phyloP scores from a whole-genome alignment of 2,113 vertebrate species.

The Clarias gariepinus region DNA sequence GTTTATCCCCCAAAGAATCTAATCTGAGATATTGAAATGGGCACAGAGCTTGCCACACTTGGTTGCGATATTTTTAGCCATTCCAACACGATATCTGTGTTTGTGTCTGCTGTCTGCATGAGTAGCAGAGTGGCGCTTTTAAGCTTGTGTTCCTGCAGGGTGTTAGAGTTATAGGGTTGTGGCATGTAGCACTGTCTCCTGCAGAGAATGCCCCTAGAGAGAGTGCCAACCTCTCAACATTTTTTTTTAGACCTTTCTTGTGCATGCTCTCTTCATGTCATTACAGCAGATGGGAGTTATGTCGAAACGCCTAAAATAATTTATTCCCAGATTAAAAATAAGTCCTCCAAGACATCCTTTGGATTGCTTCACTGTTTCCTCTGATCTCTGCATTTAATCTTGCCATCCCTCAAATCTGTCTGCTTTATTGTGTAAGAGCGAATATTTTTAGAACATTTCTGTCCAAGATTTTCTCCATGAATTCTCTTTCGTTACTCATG shows the following conservation, averaged over 20 bases:
- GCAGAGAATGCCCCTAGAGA: constrained; percentile 48
- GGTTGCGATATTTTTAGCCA: constrained; percentile 42
- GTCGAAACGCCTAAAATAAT: constrained; percentile 29
- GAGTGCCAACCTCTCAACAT: constrained; percentile 54
- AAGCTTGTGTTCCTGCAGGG: constrained; percentile 54
- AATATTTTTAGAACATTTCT: constrained; percentile 29
- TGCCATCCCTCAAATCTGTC: constrained; percentile 54
- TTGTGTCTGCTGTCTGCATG: constrained; percentile 37
- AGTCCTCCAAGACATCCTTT: constrained; percentile 48
- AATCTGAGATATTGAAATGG: constrained; percentile 14
- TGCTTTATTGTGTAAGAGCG: constrained; percentile 35
- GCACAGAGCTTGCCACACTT: constrained; percentile 34
- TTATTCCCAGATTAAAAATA: constrained; percentile 54
- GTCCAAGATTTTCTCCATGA: constrained; percentile 18
- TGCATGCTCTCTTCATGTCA: constrained; percentile 42
- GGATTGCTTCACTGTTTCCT: constrained; percentile 44
- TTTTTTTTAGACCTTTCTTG: constrained; percentile 60
- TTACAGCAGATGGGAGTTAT: constrained; percentile 47
- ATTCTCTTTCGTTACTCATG: constrained; percentile 31
- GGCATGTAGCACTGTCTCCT: constrained; percentile 56
- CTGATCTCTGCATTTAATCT: constrained; percentile 50
- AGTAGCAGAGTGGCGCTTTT: constrained; percentile 60
- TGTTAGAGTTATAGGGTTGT: constrained; percentile 62
- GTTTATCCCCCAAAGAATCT: constrained; percentile 15
- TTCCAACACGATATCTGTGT: constrained; percentile 14